A percentile compares a stretch with the other conserved stretches of the same genome.
These are phyloP conservation scores for Drosophila putrida DNA, from an alignment of 2,888 invertebrate species.

Conservation along the genomic window DNA sequence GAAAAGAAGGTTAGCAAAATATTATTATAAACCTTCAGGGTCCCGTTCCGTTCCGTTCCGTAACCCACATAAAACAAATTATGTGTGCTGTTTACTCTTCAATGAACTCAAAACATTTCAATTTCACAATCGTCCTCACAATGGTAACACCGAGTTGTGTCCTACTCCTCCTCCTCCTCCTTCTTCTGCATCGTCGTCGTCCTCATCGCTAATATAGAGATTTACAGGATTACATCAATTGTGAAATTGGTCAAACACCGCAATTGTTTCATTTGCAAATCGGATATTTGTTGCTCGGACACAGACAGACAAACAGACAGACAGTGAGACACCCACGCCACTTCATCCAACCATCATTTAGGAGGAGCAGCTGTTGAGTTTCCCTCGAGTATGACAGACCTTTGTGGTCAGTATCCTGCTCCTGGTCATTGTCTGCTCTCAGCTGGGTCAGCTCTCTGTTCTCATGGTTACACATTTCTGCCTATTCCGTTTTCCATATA, in stretches of 20 bases:
- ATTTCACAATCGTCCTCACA: constrained; percentile 69
- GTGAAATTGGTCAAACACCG: constrained; percentile 83
- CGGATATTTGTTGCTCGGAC: constrained; percentile 81
- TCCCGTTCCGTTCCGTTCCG: constrained; percentile 24
- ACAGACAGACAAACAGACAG: constrained; percentile 38
- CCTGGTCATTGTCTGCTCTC: constrained; percentile 33
- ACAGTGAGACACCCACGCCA: constrained; percentile 47
- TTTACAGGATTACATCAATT: constrained; percentile 83
- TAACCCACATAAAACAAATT: constrained; percentile 74
- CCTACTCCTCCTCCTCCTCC: constrained; percentile 9
- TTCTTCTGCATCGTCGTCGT: too few relatives aligned
- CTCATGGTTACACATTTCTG: constrained; percentile 26
- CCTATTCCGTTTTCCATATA: constrained; percentile 1
- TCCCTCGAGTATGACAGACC: constrained; percentile 62
- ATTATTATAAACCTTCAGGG: constrained; percentile 80
- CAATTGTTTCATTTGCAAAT: constrained; percentile 85
- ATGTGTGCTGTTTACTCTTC: constrained; percentile 83
- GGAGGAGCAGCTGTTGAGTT: constrained; percentile 72
- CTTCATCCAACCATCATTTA: constrained; percentile 23
- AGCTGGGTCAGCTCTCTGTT: constrained; percentile 44
- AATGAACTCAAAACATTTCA: constrained; percentile 83
- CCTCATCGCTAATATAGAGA: constrained; percentile 74
- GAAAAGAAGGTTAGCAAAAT: constrained; percentile 83
- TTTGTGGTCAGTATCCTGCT: constrained; percentile 38
- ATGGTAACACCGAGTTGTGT: too few relatives aligned